Conservation (phyloP, 1,140 invertebrate genomes). For the Aporrectodea caliginosa region DNA sequence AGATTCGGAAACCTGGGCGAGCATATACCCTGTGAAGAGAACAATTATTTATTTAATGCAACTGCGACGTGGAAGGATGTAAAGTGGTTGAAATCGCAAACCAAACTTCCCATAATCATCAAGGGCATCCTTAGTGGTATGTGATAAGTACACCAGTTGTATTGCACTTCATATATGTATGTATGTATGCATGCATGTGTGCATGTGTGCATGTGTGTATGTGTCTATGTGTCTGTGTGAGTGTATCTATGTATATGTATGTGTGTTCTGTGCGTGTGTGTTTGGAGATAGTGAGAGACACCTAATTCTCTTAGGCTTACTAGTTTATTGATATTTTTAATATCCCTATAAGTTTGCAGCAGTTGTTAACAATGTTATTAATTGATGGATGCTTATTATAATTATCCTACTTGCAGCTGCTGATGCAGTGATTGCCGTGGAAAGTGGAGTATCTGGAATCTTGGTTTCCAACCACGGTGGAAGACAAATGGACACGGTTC, state of each 20-base stretch:
- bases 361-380: neutral
- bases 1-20: too few species aligned
- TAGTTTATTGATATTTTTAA: neutral
- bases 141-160: too few species aligned
- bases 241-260: too few species aligned
- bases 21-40: too few species aligned
- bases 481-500: constrained; percentile 79
- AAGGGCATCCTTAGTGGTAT: too few species aligned
- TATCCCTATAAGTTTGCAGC: neutral
- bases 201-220: constrained; percentile 6
- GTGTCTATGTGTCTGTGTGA: neutral
- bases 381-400: neutral
- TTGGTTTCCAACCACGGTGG: constrained; percentile 90
- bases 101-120: neutral
- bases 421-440: constrained; percentile 73
- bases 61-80: too few species aligned
- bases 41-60: too few species aligned
- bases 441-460: constrained; percentile 72
- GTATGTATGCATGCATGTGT: neutral
- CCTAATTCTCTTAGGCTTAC: neutral
- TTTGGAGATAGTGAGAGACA: neutral
- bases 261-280: too few species aligned
- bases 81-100: neutral
- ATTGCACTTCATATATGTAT: neutral
- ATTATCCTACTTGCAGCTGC: constrained; percentile 68